A percentile compares a stretch with the other conserved stretches of the same genome.
These are phyloP conservation scores for Rutilus rutilus DNA, from an alignment of 2,113 vertebrate genomes.

Conservation along the genomic window DNA sequence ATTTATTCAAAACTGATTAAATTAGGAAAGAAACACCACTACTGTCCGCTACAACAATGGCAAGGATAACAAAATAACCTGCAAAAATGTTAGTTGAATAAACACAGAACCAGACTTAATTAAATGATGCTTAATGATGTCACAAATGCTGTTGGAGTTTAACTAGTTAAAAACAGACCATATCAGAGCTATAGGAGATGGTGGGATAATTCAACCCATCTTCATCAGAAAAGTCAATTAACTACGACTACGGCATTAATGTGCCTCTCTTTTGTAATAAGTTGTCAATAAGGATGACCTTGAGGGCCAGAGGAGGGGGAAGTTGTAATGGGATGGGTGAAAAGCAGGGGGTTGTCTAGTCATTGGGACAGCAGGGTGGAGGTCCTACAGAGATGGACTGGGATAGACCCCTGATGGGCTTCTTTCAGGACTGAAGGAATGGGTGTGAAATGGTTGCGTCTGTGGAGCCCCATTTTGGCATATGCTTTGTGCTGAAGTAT, in stretches of 20 bases:
- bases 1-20: neutral
- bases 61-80: neutral
- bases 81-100: neutral
- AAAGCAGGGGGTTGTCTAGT: conserved; percentile 19
- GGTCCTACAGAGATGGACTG: conserved; percentile 57
- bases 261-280: conserved; percentile 59
- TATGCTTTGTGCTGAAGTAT: conserved; percentile 56
- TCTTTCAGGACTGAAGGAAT: conserved; percentile 66
- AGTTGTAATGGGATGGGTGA: conserved; percentile 18
- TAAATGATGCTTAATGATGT: neutral
- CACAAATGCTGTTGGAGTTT: neutral
- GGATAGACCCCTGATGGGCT: conserved; percentile 66
- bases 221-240: conserved; percentile 13
- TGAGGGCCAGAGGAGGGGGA: conserved; percentile 51
- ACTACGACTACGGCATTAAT: neutral
- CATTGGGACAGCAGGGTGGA: conserved; percentile 44
- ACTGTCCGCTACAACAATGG: neutral
- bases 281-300: conserved; percentile 67
- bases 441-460: conserved; percentile 64
- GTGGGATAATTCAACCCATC: conserved; percentile 1
- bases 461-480: conserved; percentile 53
- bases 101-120: neutral
- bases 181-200: neutral
- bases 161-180: neutral
- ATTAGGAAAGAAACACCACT: neutral